These are phyloP conservation scores for Stenoptilia bipunctidactyla DNA, from an alignment of 2,888 invertebrate species.

Conservation along the genomic window DNA sequence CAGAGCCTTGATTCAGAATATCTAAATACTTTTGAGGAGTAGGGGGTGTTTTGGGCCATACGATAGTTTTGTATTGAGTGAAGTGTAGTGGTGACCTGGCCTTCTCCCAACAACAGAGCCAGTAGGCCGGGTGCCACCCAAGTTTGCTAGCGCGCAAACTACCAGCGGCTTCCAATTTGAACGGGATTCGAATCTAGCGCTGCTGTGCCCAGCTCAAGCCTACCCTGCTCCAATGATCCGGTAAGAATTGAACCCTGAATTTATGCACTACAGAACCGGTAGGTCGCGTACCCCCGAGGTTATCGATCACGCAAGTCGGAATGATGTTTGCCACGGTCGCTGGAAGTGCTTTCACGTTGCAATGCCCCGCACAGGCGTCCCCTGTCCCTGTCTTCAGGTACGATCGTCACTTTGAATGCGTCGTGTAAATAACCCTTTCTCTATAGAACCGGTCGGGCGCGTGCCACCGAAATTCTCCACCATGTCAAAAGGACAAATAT, in stretches of 20 bases:
- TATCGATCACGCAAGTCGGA: slow-evolving; percentile 54
- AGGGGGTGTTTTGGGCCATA: slow-evolving; percentile 29
- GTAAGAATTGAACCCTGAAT: slow-evolving; percentile 55
- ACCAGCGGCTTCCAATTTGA: slow-evolving; percentile 75
- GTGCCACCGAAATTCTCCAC: slow-evolving; percentile 56
- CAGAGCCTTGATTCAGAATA: slow-evolving; percentile 60
- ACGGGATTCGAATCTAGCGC: slow-evolving; percentile 61
- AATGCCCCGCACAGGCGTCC: slow-evolving; percentile 80
- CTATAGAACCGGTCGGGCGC: slow-evolving; percentile 48
- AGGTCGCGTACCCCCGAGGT: slow-evolving; percentile 56
- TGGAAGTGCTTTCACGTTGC: slow-evolving; percentile 65
- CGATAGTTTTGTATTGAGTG: slow-evolving; percentile 15
- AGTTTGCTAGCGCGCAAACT: slow-evolving; percentile 71
- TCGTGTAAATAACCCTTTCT: slow-evolving; percentile 13
- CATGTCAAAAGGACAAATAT: slow-evolving; percentile 73
- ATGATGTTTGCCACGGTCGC: slow-evolving; percentile 72
- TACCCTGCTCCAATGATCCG: slow-evolving; percentile 79
- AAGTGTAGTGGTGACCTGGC: slow-evolving; percentile 43
- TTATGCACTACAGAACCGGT: slow-evolving; percentile 49
- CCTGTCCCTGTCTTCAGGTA: slow-evolving; percentile 65
- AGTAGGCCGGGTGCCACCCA: slow-evolving; percentile 75
- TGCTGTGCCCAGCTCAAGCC: slow-evolving; percentile 80
- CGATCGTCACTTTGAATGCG: slow-evolving; percentile 24
- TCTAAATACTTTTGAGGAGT: slow-evolving; percentile 19
- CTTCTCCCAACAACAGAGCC: slow-evolving; percentile 76